phyloP scores from a whole-genome alignment of 2,113 vertebrate genomes.

The Patagioenas fasciata region DNA sequence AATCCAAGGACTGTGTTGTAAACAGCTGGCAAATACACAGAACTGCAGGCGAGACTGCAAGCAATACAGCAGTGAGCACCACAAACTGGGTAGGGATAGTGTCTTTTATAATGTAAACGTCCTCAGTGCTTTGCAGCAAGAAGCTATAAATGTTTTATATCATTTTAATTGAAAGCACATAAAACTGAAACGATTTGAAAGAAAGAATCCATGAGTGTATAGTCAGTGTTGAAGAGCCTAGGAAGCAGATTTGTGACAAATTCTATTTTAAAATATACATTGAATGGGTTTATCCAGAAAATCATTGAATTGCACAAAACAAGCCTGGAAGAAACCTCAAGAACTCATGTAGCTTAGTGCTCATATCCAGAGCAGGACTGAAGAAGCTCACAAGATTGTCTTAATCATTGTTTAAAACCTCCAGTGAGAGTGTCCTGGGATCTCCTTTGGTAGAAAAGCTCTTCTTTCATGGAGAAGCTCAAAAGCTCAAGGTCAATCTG shows the following conservation, averaged over 20 bases:
- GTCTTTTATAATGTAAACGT: not conserved
- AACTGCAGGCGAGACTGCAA: slow-evolving; percentile 37
- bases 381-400: not conserved
- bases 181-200: not conserved
- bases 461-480: not conserved
- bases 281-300: not conserved
- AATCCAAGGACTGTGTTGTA: not conserved
- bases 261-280: not conserved
- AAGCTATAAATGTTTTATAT: slow-evolving; percentile 47
- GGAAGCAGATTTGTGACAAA: slow-evolving; percentile 5
- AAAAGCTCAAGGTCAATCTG: not conserved
- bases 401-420: not conserved
- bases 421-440: not conserved
- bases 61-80: not conserved
- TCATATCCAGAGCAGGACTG: not conserved
- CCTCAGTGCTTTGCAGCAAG: not conserved
- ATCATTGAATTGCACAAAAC: not conserved
- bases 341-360: not conserved
- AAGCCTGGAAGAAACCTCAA: not conserved
- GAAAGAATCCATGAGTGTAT: not conserved
- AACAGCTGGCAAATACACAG: slow-evolving; percentile 28
- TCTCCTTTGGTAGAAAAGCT: not conserved
- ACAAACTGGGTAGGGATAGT: not conserved
- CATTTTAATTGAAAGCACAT: slow-evolving; percentile 49
- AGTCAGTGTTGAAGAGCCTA: not conserved